Conservation (phyloP, 2,797 vertebrate genomes). For the Sebastes aleutianus region DNA sequence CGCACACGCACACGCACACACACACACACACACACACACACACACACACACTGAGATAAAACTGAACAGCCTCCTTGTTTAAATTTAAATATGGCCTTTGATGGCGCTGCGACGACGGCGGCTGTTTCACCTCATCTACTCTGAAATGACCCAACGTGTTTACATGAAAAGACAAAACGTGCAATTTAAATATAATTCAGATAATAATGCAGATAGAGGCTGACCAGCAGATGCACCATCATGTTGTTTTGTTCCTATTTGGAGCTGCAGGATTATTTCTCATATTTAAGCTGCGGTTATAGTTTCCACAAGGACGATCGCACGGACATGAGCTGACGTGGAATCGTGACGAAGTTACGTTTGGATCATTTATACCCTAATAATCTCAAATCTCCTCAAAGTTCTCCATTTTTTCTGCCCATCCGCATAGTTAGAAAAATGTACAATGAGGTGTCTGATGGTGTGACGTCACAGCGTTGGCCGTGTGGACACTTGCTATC, state of each 20-base stretch:
- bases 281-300: background rate
- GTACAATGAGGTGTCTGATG: too few relatives aligned
- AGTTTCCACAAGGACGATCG: too few relatives aligned
- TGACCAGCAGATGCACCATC: background rate
- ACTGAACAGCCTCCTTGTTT: slow-evolving; percentile 27
- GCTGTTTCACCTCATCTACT: slow-evolving; percentile 35
- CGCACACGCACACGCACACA: too few relatives aligned
- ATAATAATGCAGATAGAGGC: slow-evolving; percentile 2
- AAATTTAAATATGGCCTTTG: slow-evolving; percentile 41
- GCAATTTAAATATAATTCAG: slow-evolving; percentile 40
- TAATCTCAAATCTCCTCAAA: too few relatives aligned
- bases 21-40: background rate
- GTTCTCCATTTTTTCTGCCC: too few relatives aligned
- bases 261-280: background rate
- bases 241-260: background rate
- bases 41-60: slow-evolving; percentile 5
- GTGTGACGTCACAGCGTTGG: too few relatives aligned
- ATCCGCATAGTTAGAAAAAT: too few relatives aligned
- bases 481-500: too few relatives aligned
- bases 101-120: slow-evolving; percentile 10
- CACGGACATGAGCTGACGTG: too few relatives aligned
- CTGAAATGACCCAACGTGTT: slow-evolving; percentile 16
- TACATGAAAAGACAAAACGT: slow-evolving; percentile 16
- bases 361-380: too few relatives aligned
- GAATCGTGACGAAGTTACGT: too few relatives aligned